phyloP scores from a whole-genome alignment of 2,113 vertebrate genomes.

The Prunella himalayana region DNA sequence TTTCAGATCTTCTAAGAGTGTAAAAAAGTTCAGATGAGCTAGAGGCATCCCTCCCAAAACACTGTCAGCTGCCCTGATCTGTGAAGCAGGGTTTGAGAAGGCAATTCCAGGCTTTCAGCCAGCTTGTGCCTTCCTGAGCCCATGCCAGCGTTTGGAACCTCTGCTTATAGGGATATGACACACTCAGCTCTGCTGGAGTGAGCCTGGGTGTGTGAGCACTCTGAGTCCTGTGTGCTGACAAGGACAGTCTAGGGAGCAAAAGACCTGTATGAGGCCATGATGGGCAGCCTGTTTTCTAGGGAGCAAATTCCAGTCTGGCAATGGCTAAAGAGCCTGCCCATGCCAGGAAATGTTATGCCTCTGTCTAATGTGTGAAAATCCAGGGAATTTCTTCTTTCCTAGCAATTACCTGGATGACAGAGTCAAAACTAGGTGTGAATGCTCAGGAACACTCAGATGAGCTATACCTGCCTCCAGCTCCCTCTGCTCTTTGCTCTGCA shows the following conservation, averaged over 20 bases:
- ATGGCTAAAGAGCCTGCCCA: background rate
- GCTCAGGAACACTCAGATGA: background rate
- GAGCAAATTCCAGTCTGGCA: background rate
- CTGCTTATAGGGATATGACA: accelerated
- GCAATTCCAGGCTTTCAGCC: background rate
- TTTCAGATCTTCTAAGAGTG: background rate
- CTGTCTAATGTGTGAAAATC: background rate
- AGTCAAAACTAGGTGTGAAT: background rate
- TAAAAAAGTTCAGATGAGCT: background rate
- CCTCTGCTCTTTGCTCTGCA: background rate
- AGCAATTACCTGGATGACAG: background rate
- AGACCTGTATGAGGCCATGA: background rate
- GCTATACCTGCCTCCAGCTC: background rate
- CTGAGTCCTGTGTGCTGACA: too few species aligned
- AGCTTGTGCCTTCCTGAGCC: background rate
- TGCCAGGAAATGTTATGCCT: background rate
- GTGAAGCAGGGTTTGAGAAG: background rate
- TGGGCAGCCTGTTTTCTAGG: background rate
- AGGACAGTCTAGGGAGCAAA: background rate
- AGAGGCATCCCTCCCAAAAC: background rate
- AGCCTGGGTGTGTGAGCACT: too few species aligned
- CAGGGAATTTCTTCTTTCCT: background rate
- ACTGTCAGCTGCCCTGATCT: background rate
- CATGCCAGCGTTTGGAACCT: background rate
- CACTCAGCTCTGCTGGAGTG: accelerated